These are phyloP conservation scores for Mesorhabditis sp. DNA, from an alignment of 2,888 invertebrate genomes.

Conservation along the genomic window DNA sequence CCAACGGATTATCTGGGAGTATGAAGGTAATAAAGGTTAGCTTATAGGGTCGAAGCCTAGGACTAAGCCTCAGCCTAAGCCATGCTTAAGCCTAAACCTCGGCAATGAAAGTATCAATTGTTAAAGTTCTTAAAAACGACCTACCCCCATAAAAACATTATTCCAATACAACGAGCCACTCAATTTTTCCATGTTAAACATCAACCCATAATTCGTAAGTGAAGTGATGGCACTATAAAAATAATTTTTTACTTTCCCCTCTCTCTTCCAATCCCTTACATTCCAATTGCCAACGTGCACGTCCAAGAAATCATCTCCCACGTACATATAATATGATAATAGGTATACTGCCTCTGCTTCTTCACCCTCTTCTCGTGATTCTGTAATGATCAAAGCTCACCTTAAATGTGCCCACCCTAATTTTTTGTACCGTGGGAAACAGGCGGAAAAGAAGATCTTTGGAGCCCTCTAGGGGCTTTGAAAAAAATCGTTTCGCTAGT, in stretches of 20 bases:
- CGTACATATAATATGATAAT: slow-evolving; percentile 27
- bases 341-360: slow-evolving; percentile 26
- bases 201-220: slow-evolving; percentile 22
- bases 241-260: no score
- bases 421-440: no score
- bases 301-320: slow-evolving; percentile 30
- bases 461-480: no score
- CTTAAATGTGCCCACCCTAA: no score
- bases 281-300: slow-evolving; percentile 24
- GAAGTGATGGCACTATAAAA: slow-evolving; percentile 19
- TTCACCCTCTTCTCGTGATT: slow-evolving; percentile 16
- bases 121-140: not conserved
- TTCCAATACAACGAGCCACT: slow-evolving; percentile 27
- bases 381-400: not conserved
- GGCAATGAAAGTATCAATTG: no score
- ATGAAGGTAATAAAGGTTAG: not conserved
- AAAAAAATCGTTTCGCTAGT: no score
- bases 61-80: no score
- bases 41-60: no score
- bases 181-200: slow-evolving; percentile 32
- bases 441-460: no score
- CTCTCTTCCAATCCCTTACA: slow-evolving; percentile 12
- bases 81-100: no score
- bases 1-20: slow-evolving; percentile 27
- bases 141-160: slow-evolving; percentile 23